Percentiles rank a stretch among this genome's conserved stretches.
Conservation (phyloP, 2,888 invertebrate species). For the Didymodactylos carnosus region DNA sequence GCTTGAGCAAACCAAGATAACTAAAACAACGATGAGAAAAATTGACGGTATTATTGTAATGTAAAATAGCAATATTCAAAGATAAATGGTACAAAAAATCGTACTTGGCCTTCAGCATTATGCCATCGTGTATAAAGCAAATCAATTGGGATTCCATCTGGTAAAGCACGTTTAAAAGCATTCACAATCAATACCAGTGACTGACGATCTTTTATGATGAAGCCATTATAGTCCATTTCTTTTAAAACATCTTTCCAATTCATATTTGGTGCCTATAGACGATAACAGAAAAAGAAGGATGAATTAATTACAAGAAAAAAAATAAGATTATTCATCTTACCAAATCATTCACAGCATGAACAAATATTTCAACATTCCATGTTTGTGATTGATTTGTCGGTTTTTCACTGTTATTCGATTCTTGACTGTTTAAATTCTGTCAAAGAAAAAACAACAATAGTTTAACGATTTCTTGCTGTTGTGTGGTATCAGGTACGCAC, state of each 20-base stretch:
- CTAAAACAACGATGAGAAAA: too few relatives aligned
- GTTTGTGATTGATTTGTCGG: constrained; percentile 36
- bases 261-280: constrained; percentile 35
- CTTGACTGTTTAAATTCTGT: too few relatives aligned
- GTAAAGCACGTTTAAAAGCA: constrained; percentile 50
- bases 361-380: constrained; percentile 84
- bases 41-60: not conserved
- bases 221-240: constrained; percentile 74
- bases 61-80: not conserved
- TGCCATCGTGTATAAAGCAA: constrained; percentile 74
- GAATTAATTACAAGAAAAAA: not conserved
- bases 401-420: not conserved
- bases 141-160: constrained; percentile 29
- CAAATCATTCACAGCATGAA: constrained; percentile 61
- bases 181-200: constrained; percentile 62
- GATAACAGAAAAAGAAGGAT: too few relatives aligned
- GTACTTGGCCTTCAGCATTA: constrained; percentile 59
- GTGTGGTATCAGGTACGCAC: not conserved
- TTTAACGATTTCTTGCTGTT: too few relatives aligned
- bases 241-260: constrained; percentile 78
- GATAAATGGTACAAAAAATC: too few relatives aligned
- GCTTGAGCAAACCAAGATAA: constrained; percentile 66
- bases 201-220: constrained; percentile 63
- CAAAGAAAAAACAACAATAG: too few relatives aligned
- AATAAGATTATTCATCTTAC: constrained; percentile 39